Evolutionary conservation across 2,797 vertebrate species (phyloP), one percentile per base, ranked within the genome.

Genomic region (Lagorchestes hirsutus): DNA sequence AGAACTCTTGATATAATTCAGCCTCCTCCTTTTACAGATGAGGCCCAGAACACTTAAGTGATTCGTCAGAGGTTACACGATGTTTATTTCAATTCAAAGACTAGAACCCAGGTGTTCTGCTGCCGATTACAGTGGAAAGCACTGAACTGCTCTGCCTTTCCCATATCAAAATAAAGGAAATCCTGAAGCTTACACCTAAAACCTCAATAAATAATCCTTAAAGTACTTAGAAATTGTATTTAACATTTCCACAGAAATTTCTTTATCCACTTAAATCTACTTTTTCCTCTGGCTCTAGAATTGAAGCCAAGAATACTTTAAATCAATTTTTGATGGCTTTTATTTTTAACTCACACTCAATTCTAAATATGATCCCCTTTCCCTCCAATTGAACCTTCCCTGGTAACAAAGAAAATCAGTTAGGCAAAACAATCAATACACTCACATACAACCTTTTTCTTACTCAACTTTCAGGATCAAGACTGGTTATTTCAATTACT

Each of bases 121-220:
- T 34, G 59, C 59, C 1, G 4, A 4, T 62, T 62, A 31, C 59
- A 62, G 31, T 34, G 3, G 29, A 59, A 59, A 59, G 11, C 58
- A 59, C 58, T 13, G 11, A 59, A 59, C 12, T 29, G 11, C 10
- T 59, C 58, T 31, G 29, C 58, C 58, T 59, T 59, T 59, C 10
- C 2, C 29, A 31, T 27, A 57, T 13, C 31, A 59, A 59, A 59
- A 59, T 59, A 59, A 58, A 59, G 58, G 11, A 67, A n/a, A n/a
- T n/a, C 34, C 62, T 34, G 67, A 74, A 40, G 18, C n/a, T 74
- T 74, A 40, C 16, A 74, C 50, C 27, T 95, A 92, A 92, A 94
- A 54, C 59, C 52, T 82, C 18, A 93, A 58, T 52, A 95, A 95
- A 74, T 52, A 95, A 95, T 93, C 2, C 55, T 28, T 40, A 90